These are phyloP conservation scores for Chiridota heheva DNA, from an alignment of 35 echinoderm and acorn worm species.

Conservation along the genomic window DNA sequence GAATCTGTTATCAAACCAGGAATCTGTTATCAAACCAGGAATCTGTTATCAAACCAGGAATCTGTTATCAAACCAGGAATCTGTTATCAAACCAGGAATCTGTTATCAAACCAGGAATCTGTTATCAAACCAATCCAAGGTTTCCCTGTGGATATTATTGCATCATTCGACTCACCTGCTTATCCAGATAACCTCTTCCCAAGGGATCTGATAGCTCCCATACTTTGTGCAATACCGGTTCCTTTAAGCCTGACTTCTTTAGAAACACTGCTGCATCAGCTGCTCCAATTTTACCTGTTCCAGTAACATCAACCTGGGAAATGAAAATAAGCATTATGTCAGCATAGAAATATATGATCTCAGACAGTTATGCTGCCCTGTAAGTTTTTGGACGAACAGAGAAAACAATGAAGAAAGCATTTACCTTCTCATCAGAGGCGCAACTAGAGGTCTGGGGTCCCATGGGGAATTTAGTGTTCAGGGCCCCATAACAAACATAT, in stretches of 20 bases:
- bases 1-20: no score
- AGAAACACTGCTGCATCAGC: slow-evolving; percentile 80
- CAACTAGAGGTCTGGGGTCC: no score
- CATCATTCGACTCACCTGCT: slow-evolving; percentile 91
- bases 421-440: neutral
- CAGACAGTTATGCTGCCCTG: neutral
- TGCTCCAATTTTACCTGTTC: slow-evolving; percentile 79
- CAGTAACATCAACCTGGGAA: slow-evolving; percentile 65
- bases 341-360: neutral
- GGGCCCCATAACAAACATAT: no score
- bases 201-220: slow-evolving; percentile 86
- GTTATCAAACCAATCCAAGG: no score
- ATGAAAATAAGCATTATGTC: neutral
- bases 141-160: no score
- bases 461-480: no score
- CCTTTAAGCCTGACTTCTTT: slow-evolving; percentile 83
- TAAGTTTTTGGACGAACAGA: neutral
- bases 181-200: slow-evolving; percentile 82
- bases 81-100: no score
- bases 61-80: no score
- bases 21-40: no score
- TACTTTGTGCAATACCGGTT: slow-evolving; percentile 87
- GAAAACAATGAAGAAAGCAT: neutral
- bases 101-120: no score
- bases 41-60: no score